Evolutionary conservation across 2,113 vertebrate genomes (phyloP), one percentile per base, ranked within the genome.

Genomic region (Onychorhynchus coronatus): DNA sequence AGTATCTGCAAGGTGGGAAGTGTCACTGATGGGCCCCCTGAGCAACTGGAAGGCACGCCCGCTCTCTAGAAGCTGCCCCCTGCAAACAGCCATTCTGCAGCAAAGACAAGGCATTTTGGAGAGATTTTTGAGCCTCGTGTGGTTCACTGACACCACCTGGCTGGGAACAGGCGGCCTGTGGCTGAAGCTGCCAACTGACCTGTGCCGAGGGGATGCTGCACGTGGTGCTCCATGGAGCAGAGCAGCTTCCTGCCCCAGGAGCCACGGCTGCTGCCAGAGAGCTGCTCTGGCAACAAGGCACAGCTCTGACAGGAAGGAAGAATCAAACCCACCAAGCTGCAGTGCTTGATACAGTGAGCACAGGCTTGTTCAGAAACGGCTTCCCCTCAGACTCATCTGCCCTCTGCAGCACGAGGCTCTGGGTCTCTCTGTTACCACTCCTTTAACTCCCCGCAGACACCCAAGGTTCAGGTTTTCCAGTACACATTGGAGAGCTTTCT

Each of bases 191-290:
- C 31, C 0, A 0, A 13, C 13, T 5, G 27, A 7, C 5, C 16
- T 1, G 3, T 12, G 59, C 53, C 0, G 0, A 39, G 55, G 24
- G 76, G 61, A 53, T 37, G 37, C 50, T 0, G 0, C 5, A 13
- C 16, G 21, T 0, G 4, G 68, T 4, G 0, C 72, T 16, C 50
- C 0, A 3, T 39, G 11, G 59, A 70, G 61, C 33, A 1, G 35
- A 25, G 74, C 1, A 0, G 25, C n/a, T 77, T 77, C 74, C 89
- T 58, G 74, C 41, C 42, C 58, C 0, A 0, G 7, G 27, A 50
- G 74, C 75, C 24, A 56, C 0, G 1, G 62, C 72, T 52, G 89
- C 50, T 27, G 56, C 63, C 7, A 25, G 31, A 35, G 13, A 71
- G 52, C 23, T 47, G 65, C 66, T 72, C 4, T 21, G 31, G 39